These are phyloP conservation scores for Dasysyrphus albostriatus DNA, from an alignment of 2,888 invertebrate genomes.

Conservation along the genomic window DNA sequence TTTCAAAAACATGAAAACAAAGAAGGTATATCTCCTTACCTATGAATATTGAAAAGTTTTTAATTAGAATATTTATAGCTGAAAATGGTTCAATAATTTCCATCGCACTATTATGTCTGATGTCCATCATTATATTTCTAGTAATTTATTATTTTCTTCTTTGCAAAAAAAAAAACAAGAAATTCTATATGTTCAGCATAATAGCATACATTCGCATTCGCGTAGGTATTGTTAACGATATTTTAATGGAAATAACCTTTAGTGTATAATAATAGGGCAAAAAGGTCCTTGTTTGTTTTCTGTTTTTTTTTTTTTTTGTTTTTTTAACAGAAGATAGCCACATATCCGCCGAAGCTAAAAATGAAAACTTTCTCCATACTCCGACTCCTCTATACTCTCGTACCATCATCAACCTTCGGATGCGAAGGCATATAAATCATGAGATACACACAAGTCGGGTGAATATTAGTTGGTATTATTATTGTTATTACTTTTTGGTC, in stretches of 20 bases:
- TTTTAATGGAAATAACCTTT: conserved; percentile 16
- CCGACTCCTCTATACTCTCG: background rate
- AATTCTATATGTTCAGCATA: background rate
- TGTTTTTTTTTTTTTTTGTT: background rate
- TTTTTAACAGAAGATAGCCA: background rate
- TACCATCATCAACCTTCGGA: background rate
- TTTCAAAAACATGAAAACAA: too few species aligned
- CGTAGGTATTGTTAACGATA: background rate
- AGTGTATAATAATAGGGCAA: background rate
- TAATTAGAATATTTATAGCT: background rate
- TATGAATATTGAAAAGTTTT: background rate
- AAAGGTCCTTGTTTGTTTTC: background rate
- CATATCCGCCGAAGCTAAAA: conserved; percentile 9
- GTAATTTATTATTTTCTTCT: conserved; percentile 8
- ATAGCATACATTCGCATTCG: background rate
- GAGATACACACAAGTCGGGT: background rate
- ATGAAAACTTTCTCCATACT: conserved; percentile 2
- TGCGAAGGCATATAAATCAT: conserved; percentile 17
- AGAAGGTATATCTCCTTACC: background rate
- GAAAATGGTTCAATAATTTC: background rate
- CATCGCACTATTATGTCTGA: background rate
- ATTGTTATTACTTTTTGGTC: conserved; percentile 67
- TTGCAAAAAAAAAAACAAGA: background rate
- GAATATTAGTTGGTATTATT: conserved; percentile 24
- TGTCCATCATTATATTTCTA: conserved; percentile 10